Evolutionary conservation across 2,888 invertebrate species (phyloP).

Genomic region (Sarcophaga caerulescens): DNA sequence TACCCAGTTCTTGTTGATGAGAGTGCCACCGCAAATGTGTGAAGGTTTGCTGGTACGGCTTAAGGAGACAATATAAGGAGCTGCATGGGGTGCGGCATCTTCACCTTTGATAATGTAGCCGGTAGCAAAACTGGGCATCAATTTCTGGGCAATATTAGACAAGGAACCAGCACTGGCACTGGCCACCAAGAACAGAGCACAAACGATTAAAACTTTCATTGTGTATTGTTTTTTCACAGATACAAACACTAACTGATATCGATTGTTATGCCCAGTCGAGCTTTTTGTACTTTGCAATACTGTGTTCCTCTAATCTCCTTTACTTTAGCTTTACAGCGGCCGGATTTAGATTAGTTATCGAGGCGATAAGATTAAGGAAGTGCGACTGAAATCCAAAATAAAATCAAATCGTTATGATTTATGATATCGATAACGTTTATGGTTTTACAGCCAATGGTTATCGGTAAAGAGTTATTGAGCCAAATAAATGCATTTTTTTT

Average conservation of each 20-base stretch:
- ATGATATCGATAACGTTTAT: background rate
- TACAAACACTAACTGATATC: conserved; percentile 22
- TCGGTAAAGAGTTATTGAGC: background rate
- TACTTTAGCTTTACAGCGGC: background rate
- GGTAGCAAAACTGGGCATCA: conserved; percentile 70
- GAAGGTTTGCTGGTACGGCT: conserved; percentile 69
- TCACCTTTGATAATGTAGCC: conserved; percentile 78
- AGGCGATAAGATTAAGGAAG: background rate
- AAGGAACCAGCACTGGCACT: conserved; percentile 72
- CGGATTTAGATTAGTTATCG: background rate
- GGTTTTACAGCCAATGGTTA: background rate
- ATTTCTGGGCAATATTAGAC: conserved; percentile 52
- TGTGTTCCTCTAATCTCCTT: background rate
- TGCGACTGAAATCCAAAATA: background rate
- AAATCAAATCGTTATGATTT: background rate
- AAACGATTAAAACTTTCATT: conserved; percentile 75
- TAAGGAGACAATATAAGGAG: conserved; percentile 81
- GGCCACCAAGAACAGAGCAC: conserved; percentile 69
- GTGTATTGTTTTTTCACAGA: conserved; percentile 27
- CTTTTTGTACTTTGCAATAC: conserved; percentile 8
- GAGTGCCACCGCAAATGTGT: conserved; percentile 82
- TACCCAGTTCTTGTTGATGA: conserved; percentile 79
- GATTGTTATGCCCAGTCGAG: conserved; percentile 6
- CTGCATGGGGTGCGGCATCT: conserved; percentile 78
- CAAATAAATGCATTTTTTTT: background rate